Base-by-base conservation (phyloP, 53 echinoderm and acorn worm species). In the Patiria pectinifera region DNA sequence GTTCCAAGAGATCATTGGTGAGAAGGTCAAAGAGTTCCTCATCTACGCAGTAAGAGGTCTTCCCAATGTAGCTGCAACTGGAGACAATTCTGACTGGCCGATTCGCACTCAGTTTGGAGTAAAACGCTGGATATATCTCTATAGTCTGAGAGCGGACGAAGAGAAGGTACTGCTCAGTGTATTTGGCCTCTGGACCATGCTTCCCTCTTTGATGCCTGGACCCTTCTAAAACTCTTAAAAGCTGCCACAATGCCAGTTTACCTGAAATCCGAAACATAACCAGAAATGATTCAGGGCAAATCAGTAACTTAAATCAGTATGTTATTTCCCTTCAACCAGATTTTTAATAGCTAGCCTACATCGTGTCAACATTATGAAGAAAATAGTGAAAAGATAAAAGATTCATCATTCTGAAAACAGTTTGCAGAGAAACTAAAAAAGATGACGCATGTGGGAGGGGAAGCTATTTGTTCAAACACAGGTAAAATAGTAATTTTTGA, bases 181-280 rank as follows among this genome's bases (percentile, higher is more conserved):
- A 77, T 6, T 77, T n/a, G 12, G 13, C 79, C 43, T 45, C 48
- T 11, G 83, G 48, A 46, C 80, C 83, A 58, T 59, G 49, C 6
- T 6, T 21, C 21, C 59, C 10, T 59, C 60, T 3, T 21, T 82
- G 83, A 11, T 59, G 12, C 6, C 91, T 82, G 13, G 23, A 43
- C n/a, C 91, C 85, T 85, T 92, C 78, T 14, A 85, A 24, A 11
- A 77, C 26, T 77, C 48, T 85, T 2, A 22, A 77, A 14, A 92
- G 76, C 25, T 85, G 85, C 92, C 92, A 92, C 49, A 92, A n/a
- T 43, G 61, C 44, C 85, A 92, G 77, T 69, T 78, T 76, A 22
- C 85, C 92, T 92, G 44, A 35, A 35, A 1, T 35, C 0, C 7
- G 80, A 25, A 6, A 25, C 1, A 48, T 24, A 43, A 74, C 6